Percentiles rank a stretch among this genome's conserved stretches.
phyloP scores from a whole-genome alignment of 2,797 vertebrate genomes.

The Takifugu rubripes region DNA sequence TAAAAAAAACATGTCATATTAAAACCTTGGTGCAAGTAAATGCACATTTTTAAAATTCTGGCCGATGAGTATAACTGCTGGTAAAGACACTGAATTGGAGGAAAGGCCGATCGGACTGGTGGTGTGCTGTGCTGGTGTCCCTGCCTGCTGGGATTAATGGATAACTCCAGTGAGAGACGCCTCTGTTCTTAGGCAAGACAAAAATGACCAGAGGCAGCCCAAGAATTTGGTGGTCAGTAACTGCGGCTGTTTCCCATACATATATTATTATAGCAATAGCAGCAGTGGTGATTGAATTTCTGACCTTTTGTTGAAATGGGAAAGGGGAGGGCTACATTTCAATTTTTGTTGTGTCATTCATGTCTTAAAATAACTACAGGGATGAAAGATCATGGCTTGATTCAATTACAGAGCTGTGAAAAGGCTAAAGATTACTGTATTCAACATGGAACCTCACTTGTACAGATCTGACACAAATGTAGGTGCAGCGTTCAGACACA shows the following conservation, averaged over 20 bases:
- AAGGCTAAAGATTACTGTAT: constrained; percentile 73
- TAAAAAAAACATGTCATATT: constrained; percentile 7
- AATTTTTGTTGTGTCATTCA: constrained; percentile 80
- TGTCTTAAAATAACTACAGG: constrained; percentile 78
- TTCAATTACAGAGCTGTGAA: constrained; percentile 69
- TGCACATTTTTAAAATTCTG: not conserved
- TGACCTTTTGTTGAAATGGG: constrained; percentile 83
- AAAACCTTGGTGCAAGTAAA: not conserved
- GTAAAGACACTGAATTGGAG: not conserved
- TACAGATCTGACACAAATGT: constrained; percentile 46
- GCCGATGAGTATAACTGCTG: not conserved
- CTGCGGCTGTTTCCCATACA: constrained; percentile 76
- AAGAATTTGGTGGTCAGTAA: constrained; percentile 75
- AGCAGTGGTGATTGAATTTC: constrained; percentile 80
- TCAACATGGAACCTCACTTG: constrained; percentile 64
- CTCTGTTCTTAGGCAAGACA: constrained; percentile 71
- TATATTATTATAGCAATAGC: constrained; percentile 80
- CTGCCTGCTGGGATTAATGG: constrained; percentile 70
- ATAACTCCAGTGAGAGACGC: constrained; percentile 69
- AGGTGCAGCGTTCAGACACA: constrained; percentile 34
- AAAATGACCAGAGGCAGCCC: constrained; percentile 77
- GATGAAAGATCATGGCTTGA: constrained; percentile 79
- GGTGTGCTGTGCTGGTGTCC: constrained; percentile 31
- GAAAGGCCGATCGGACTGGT: constrained; percentile 29
- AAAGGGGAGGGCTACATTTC: constrained; percentile 67